These are phyloP conservation scores for Syrista parreyssii DNA, from an alignment of 2,888 invertebrate species.

Conservation along the genomic window DNA sequence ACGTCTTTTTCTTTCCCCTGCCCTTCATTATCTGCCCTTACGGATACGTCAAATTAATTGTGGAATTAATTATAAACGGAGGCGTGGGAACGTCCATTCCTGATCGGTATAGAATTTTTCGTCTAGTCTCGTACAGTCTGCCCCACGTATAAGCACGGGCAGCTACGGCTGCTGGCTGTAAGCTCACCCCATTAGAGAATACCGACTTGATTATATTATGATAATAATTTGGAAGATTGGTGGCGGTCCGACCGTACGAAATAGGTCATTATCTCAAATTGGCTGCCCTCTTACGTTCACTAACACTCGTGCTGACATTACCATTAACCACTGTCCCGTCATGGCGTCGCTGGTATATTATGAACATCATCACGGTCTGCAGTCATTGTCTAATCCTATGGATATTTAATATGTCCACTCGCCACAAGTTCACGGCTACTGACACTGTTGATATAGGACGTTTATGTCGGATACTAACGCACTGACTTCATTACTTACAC, in stretches of 20 bases:
- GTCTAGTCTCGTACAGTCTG: too few species aligned
- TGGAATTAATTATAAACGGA: slow-evolving; percentile 41
- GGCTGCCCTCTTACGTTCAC: slow-evolving; percentile 33
- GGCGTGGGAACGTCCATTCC: slow-evolving; percentile 17
- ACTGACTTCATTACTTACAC: too few species aligned
- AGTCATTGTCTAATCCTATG: too few species aligned
- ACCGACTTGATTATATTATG: slow-evolving; percentile 38
- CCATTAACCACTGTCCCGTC: too few species aligned
- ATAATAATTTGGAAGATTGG: slow-evolving; percentile 32
- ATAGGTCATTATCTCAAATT: slow-evolving; percentile 44
- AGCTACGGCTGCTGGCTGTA: slow-evolving; percentile 12
- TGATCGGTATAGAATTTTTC: slow-evolving; percentile 11
- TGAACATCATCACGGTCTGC: too few species aligned
- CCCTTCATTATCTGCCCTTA: background rate
- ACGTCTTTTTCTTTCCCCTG: slow-evolving; percentile 12
- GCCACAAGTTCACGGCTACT: too few species aligned
- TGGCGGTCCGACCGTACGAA: slow-evolving; percentile 17
- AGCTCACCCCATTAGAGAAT: slow-evolving; percentile 31
- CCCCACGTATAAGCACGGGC: too few species aligned
- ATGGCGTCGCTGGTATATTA: too few species aligned
- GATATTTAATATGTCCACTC: too few species aligned
- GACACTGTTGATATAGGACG: too few species aligned
- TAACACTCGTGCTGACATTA: background rate
- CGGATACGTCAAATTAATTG: slow-evolving; percentile 32
- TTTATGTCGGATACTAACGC: too few species aligned